Evolutionary conservation across 2,888 invertebrate species (phyloP).

Genomic region (Machimus atricapillus): DNA sequence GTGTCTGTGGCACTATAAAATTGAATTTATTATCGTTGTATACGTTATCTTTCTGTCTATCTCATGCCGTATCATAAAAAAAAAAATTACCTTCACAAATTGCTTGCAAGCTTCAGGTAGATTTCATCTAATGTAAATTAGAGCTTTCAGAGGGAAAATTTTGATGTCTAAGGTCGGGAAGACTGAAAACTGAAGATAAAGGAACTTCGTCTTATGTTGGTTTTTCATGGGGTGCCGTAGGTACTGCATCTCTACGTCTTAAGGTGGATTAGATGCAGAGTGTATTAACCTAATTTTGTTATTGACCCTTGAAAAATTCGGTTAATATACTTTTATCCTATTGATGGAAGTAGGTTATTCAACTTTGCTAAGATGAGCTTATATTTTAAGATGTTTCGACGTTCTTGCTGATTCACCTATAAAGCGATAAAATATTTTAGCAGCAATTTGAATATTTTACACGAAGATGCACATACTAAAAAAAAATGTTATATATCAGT

Average conservation of each 20-base stretch:
- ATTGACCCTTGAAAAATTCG: not conserved
- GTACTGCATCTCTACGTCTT: not conserved
- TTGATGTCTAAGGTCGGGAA: not conserved
- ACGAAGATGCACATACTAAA: too few species aligned
- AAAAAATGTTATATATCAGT: too few species aligned
- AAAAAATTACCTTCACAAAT: not conserved
- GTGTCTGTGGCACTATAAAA: not conserved
- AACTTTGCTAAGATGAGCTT: not conserved
- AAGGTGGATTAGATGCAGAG: not conserved
- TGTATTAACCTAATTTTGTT: not conserved
- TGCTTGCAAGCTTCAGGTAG: not conserved
- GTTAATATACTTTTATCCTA: not conserved
- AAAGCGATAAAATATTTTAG: too few species aligned
- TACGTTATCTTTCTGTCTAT: not conserved
- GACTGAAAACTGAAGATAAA: not conserved
- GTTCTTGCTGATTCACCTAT: not conserved
- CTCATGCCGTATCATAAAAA: not conserved
- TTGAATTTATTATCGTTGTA: not conserved
- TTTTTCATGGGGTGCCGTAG: not conserved
- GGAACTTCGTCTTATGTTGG: not conserved
- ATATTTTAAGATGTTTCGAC: not conserved
- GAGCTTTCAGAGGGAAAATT: not conserved
- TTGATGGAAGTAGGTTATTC: not conserved
- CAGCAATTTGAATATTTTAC: too few species aligned
- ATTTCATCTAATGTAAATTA: not conserved